These are phyloP conservation scores for Beris morrisii DNA, from an alignment of 2,888 invertebrate genomes.

Conservation along the genomic window DNA sequence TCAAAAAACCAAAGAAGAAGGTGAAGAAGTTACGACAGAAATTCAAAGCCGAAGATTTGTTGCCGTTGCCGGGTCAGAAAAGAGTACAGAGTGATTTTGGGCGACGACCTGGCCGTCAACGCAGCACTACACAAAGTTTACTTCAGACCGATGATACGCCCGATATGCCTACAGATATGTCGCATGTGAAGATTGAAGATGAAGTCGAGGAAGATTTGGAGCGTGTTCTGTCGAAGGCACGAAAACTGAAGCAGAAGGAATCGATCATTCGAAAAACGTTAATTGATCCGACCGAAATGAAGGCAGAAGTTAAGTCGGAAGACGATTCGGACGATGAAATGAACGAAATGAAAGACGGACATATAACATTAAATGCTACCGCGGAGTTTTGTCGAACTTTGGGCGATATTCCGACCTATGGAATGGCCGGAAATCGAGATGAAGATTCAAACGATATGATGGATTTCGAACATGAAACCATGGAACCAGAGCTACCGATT, in stretches of 20 bases:
- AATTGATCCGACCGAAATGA: conserved; percentile 56
- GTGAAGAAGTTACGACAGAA: conserved; percentile 70
- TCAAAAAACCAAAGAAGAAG: conserved; percentile 85
- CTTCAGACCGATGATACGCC: conserved; percentile 66
- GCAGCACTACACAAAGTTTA: conserved; percentile 54
- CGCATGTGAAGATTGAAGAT: conserved; percentile 61
- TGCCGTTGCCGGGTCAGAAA: conserved; percentile 53
- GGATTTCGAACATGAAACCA: conserved; percentile 54
- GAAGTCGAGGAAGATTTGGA: conserved; percentile 76
- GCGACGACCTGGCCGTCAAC: conserved; percentile 57
- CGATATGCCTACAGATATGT: conserved; percentile 51
- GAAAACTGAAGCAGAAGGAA: conserved; percentile 65
- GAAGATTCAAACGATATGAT: conserved; percentile 70
- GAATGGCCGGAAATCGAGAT: conserved; percentile 86
- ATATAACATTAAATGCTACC: conserved; percentile 87
- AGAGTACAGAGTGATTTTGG: conserved; percentile 49
- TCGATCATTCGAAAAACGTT: conserved; percentile 50
- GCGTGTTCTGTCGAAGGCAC: conserved; percentile 71
- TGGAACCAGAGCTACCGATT: conserved; percentile 50
- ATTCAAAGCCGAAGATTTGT: conserved; percentile 73
- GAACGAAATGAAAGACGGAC: conserved; percentile 51
- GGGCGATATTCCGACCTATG: conserved; percentile 94
- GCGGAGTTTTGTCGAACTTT: conserved; percentile 96
- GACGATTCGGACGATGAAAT: conserved; percentile 58
- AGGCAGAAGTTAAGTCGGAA: conserved; percentile 63